Evolutionary conservation across 2,113 vertebrate species (phyloP).

Genomic region (Pyxicephalus adspersus): DNA sequence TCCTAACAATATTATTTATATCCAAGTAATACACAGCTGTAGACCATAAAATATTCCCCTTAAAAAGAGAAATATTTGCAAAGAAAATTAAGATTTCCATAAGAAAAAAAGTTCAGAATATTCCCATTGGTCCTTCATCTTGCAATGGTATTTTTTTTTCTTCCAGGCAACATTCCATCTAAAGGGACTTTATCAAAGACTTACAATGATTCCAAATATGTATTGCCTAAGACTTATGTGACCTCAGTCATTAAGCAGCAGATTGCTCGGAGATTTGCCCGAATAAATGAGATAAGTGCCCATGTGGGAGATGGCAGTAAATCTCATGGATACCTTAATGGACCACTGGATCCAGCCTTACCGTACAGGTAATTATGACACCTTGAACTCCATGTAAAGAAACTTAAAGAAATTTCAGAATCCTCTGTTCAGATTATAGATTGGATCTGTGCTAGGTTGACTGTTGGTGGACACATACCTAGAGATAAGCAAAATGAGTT

Average conservation of each 20-base stretch:
- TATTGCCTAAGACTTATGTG: slow-evolving; percentile 64
- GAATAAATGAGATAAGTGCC: not conserved
- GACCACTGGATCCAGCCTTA: slow-evolving; percentile 58
- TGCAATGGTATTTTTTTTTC: not conserved
- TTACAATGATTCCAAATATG: slow-evolving; percentile 68
- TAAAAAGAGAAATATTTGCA: too few relatives aligned
- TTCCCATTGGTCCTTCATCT: not conserved
- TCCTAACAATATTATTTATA: not conserved
- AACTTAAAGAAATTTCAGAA: too few relatives aligned
- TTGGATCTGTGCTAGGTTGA: too few relatives aligned
- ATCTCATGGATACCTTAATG: slow-evolving; percentile 63
- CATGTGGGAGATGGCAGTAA: slow-evolving; percentile 63
- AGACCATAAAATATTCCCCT: too few relatives aligned
- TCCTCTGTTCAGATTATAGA: too few relatives aligned
- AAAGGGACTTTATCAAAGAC: slow-evolving; percentile 65
- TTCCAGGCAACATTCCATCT: slow-evolving; percentile 26
- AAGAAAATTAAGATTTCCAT: too few relatives aligned
- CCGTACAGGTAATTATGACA: slow-evolving; percentile 69
- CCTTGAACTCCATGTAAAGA: too few relatives aligned
- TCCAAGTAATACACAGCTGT: too few relatives aligned
- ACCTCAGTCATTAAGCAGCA: not conserved
- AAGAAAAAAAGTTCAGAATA: too few relatives aligned
- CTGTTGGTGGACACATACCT: too few relatives aligned
- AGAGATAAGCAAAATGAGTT: too few relatives aligned
- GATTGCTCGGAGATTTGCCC: too few relatives aligned